Evolutionary conservation across 2,113 vertebrate genomes (phyloP).

Genomic region (Nasalis larvatus): DNA sequence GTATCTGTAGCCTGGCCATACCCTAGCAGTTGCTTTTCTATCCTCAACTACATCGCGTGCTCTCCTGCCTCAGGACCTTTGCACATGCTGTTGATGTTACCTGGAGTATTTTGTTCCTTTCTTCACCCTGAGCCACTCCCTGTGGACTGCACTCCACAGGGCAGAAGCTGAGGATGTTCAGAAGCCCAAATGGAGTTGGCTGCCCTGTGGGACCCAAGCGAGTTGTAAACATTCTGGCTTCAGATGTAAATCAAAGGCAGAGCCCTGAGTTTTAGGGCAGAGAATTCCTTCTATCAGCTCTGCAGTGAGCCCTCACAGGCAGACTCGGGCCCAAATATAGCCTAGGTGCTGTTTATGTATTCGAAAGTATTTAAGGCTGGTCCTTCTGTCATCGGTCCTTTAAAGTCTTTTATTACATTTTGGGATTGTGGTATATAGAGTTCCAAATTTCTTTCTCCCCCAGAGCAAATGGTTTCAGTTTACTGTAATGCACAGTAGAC

Average conservation of each 20-base stretch:
- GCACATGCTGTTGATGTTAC: not conserved
- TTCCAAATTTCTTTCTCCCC: not conserved
- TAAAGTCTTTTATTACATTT: not conserved
- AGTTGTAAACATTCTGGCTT: not conserved
- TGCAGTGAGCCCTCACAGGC: not conserved
- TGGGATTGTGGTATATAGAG: not conserved
- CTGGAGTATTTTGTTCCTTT: not conserved
- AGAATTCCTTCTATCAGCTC: not conserved
- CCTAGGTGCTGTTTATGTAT: not conserved
- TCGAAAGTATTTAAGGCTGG: not conserved
- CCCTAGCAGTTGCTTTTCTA: not conserved
- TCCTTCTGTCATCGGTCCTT: not conserved
- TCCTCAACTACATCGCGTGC: not conserved
- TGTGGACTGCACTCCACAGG: not conserved
- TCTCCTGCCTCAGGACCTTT: not conserved
- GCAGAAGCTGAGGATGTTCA: not conserved
- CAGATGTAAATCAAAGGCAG: not conserved
- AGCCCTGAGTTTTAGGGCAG: not conserved
- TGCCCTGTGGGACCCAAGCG: not conserved
- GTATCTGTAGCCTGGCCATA: not conserved
- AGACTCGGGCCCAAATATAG: not conserved
- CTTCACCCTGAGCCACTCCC: not conserved
- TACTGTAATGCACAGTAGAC: not conserved
- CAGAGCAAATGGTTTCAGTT: constrained; percentile 31
- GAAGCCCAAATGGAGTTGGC: not conserved